Base-by-base conservation (phyloP, 2,888 invertebrate genomes). In the Spisula solida region DNA sequence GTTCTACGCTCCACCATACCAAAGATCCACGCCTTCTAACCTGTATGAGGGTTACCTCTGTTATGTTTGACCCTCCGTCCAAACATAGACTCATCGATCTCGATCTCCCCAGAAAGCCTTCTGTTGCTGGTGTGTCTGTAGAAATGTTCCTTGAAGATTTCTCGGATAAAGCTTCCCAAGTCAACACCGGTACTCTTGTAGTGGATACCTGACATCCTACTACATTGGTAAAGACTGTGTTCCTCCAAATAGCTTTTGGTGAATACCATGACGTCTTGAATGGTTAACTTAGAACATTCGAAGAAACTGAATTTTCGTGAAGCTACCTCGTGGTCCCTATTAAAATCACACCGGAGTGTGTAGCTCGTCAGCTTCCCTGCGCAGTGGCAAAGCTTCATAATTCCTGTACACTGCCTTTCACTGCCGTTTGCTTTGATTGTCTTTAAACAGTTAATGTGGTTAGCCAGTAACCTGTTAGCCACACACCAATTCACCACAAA, bases 1-100 rank as follows among this genome's bases (percentile, higher is more conserved):
- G 47, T 79, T 31, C 29, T 10, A 14, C 79, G 34, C 47, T 79
- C 79, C 5, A 79, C 41, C 41, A 79, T 41, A 14, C 79, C 47
- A 14, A 79, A 18, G 6, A 79, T 18, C 47, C 79, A 34, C 16
- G 47, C 41, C 16, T 29, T 16, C 5, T 20, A 10, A 12, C 79
- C 79, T 79, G 34, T 79, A n/a, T 41, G 34, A 8, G 75, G 75
- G 31, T 75, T 29, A 12, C 75, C 75, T 25, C 31, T 16, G 16
- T 75, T n/a, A n/a, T 79, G 47, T 18, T 79, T 79, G 1, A 41
- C 41, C 6, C 41, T 31, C 4, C 79, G 34, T 6, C 79, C 79
- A 79, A 79, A 79, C 18, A 79, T 20, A 79, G 47, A 47, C 41
- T 34, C 79, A 41, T 79, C 47, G 20, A 41, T 79, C 18, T 79